These are phyloP conservation scores for Sphaerophoria taeniata DNA, from an alignment of 2,888 invertebrate species.

Conservation along the genomic window DNA sequence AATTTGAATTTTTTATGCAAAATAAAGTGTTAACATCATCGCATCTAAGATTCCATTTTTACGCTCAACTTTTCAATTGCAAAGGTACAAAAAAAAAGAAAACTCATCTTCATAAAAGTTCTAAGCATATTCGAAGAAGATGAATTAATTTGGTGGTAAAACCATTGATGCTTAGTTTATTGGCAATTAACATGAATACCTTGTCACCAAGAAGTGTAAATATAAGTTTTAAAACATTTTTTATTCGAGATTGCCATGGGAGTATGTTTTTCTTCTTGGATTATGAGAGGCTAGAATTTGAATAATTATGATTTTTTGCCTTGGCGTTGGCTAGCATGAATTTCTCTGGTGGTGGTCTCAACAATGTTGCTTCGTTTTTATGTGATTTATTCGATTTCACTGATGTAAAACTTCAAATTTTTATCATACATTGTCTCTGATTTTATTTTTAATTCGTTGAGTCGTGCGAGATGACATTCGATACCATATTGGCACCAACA, in stretches of 20 bases:
- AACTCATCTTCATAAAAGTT: conserved; percentile 18
- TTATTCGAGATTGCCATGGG: conserved; percentile 35
- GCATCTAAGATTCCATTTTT: not conserved
- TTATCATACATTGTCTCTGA: not conserved
- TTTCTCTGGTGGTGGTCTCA: conserved; percentile 48
- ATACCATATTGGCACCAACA: not conserved
- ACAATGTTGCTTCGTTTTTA: not conserved
- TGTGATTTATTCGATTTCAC: conserved; percentile 45
- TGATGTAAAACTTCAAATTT: conserved; percentile 10
- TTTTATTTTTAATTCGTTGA: not conserved
- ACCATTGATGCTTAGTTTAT: conserved; percentile 13
- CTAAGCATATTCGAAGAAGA: not conserved
- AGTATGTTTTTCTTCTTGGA: conserved; percentile 27
- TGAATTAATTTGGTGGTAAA: not conserved
- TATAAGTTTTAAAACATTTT: conserved; percentile 38
- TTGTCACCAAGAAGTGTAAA: conserved; percentile 28
- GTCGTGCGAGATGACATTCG: conserved; percentile 13
- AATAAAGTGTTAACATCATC: conserved; percentile 14
- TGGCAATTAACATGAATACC: conserved; percentile 14
- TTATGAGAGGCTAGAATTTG: conserved; percentile 7
- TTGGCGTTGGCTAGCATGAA: conserved; percentile 10
- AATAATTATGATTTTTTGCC: conserved; percentile 18
- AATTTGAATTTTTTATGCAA: conserved; percentile 23
- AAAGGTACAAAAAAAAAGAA: conserved; percentile 2
- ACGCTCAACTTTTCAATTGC: not conserved